Percentiles rank a stretch among this genome's conserved stretches.
Evolutionary conservation across 2,797 vertebrate species (phyloP).

Genomic region (Pelodytes ibericus): DNA sequence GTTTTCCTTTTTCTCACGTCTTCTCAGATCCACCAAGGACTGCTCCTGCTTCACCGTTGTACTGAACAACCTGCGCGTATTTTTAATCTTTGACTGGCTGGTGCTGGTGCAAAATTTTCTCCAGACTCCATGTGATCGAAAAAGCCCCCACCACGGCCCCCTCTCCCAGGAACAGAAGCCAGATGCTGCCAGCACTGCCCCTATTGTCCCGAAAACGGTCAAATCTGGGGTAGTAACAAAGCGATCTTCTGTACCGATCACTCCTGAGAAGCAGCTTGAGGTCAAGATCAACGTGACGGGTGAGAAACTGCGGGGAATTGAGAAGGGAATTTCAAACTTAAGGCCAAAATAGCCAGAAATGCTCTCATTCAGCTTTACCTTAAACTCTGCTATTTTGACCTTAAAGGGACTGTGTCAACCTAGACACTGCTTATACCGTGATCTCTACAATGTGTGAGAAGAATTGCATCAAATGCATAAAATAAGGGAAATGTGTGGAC

Average conservation of each 20-base stretch:
- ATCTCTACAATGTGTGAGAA: too few relatives aligned
- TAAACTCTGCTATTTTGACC: too few relatives aligned
- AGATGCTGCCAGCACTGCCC: slow-evolving; percentile 62
- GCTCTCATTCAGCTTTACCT: too few relatives aligned
- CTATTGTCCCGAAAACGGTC: slow-evolving; percentile 86
- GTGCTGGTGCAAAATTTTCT: slow-evolving; percentile 88
- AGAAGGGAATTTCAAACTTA: too few relatives aligned
- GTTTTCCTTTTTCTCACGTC: not conserved
- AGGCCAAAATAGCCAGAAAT: too few relatives aligned
- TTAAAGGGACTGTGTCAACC: too few relatives aligned
- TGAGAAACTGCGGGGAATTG: too few relatives aligned
- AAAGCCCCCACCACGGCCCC: slow-evolving; percentile 47
- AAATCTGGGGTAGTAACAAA: slow-evolving; percentile 95
- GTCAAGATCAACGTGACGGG: slow-evolving; percentile 96
- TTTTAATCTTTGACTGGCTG: slow-evolving; percentile 97
- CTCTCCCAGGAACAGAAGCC: slow-evolving; percentile 62
- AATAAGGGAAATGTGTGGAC: too few relatives aligned
- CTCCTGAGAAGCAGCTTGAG: slow-evolving; percentile 84
- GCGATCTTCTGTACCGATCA: slow-evolving; percentile 85
- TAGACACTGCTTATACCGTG: too few relatives aligned
- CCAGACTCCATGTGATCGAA: slow-evolving; percentile 75
- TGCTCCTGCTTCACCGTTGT: slow-evolving; percentile 94
- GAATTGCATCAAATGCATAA: too few relatives aligned
- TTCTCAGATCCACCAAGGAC: slow-evolving; percentile 86
- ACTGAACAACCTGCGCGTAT: slow-evolving; percentile 93